These are phyloP conservation scores for Piscicola geometra DNA, from an alignment of 2,888 invertebrate species.

Conservation along the genomic window DNA sequence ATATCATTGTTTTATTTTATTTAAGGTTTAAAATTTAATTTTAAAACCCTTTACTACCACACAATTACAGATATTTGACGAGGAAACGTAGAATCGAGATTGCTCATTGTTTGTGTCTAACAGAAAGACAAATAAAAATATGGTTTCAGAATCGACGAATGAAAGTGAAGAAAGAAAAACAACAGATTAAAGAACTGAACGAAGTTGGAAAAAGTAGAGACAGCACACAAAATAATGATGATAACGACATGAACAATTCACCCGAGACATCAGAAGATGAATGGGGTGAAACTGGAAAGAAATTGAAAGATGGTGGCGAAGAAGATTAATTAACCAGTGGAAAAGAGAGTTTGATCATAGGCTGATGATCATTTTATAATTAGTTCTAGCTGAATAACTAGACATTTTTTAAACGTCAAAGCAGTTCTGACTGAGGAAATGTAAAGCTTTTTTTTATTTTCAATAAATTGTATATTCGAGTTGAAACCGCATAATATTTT, in stretches of 20 bases:
- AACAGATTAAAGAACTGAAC: slow-evolving; percentile 51
- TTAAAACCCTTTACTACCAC: too few species aligned
- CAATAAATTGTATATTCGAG: too few species aligned
- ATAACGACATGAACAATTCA: slow-evolving; percentile 26
- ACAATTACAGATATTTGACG: slow-evolving; percentile 88
- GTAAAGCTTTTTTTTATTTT: too few species aligned
- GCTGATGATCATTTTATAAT: too few species aligned
- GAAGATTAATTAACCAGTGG: too few species aligned
- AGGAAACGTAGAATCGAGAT: slow-evolving; percentile 93
- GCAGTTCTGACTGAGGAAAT: too few species aligned
- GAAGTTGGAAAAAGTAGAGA: slow-evolving; percentile 41
- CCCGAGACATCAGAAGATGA: slow-evolving; percentile 24
- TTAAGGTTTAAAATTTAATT: too few species aligned
- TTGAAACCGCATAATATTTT: too few species aligned
- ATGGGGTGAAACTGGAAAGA: slow-evolving; percentile 18
- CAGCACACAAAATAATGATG: not conserved
- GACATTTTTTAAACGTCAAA: too few species aligned
- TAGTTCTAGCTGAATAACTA: too few species aligned
- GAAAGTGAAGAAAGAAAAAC: slow-evolving; percentile 75
- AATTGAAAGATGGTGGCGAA: not conserved
- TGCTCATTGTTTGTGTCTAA: slow-evolving; percentile 89
- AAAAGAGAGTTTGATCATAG: too few species aligned
- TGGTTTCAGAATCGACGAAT: slow-evolving; percentile 85
- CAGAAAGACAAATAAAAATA: slow-evolving; percentile 76
- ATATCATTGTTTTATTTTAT: too few species aligned